Base-by-base conservation (phyloP, 37 sponge, comb jelly and placozoan species). In the Beroe ovata region DNA sequence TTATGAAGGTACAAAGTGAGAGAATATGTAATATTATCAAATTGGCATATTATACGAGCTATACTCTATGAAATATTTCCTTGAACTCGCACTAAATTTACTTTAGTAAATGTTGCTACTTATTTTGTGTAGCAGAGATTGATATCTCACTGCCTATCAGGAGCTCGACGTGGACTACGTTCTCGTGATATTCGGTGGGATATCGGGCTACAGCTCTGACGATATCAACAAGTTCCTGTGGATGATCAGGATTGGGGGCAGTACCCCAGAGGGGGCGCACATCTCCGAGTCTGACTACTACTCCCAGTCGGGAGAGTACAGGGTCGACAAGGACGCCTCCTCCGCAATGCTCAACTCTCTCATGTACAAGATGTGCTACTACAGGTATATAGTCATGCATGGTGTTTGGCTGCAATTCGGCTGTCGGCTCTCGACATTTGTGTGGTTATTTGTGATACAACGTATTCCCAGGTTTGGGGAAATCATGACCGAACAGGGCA, bases 361-460 rank as follows among this genome's bases (percentile, higher is more conserved):
- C 88, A 97, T 97, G 97, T 97, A 97, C 92, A 97, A 97, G 91
- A 93, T 97, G 93, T 97, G 97, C 88, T 97, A 97, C 94, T 97
- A 97, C 89, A 89, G 95, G 47, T 97, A 95, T 69, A 95, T 95
- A 77, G 89, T 95, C 71, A n/a, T n/a, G n/a, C n/a, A n/a, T n/a
- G n/a, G n/a, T n/a, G n/a, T n/a, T n/a, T n/a, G n/a, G n/a, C n/a
- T n/a, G n/a, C n/a, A n/a, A n/a, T n/a, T n/a, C n/a, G n/a, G n/a
- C n/a, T n/a, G n/a, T n/a, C n/a, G n/a, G n/a, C n/a, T n/a, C n/a
- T n/a, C n/a, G n/a, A n/a, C n/a, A n/a, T n/a, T n/a, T n/a, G n/a
- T n/a, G n/a, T n/a, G n/a, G n/a, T n/a, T n/a, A n/a, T n/a, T n/a
- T n/a, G n/a, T n/a, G n/a, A n/a, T n/a, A n/a, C n/a, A n/a, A n/a